phyloP scores from a whole-genome alignment of 2,797 vertebrate species.

The Cuculus canorus region DNA sequence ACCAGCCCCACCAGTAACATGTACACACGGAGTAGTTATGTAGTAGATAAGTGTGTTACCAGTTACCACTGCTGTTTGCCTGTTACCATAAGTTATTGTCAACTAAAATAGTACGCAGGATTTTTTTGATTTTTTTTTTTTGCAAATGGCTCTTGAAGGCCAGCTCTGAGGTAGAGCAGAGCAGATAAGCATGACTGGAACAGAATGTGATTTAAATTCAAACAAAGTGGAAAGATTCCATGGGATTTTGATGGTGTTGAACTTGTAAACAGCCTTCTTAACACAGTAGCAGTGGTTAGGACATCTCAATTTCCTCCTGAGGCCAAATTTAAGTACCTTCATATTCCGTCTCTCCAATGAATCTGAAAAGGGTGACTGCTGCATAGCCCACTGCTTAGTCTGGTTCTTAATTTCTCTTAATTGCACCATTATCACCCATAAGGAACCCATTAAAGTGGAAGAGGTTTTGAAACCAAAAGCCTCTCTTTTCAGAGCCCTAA shows the following conservation, averaged over 20 bases:
- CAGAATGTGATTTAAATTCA: not conserved
- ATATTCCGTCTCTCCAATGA: not conserved
- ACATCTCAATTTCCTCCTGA: constrained; percentile 6
- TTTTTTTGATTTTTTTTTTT: not conserved
- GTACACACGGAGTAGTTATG: not conserved
- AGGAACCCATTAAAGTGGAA: constrained; percentile 71
- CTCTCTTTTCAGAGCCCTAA: constrained; percentile 65
- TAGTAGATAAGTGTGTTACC: not conserved
- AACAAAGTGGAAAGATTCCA: not conserved
- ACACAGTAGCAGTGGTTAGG: not conserved
- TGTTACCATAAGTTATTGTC: not conserved
- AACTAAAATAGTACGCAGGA: not conserved
- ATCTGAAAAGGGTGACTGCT: not conserved
- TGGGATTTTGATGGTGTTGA: not conserved
- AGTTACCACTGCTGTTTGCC: not conserved
- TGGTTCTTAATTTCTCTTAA: constrained; percentile 36
- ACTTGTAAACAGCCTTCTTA: not conserved
- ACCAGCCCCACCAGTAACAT: not conserved
- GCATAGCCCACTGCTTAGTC: not conserved
- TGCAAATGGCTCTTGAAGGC: not conserved
- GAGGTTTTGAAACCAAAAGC: constrained; percentile 61
- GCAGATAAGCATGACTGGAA: not conserved
- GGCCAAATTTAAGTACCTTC: not conserved
- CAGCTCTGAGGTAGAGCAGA: no score
- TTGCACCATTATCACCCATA: constrained; percentile 55